A percentile compares a stretch with the other conserved stretches of the same genome.
These are phyloP conservation scores for Calephelis virginiensis DNA, from an alignment of 1,140 invertebrate genomes.

Conservation along the genomic window DNA sequence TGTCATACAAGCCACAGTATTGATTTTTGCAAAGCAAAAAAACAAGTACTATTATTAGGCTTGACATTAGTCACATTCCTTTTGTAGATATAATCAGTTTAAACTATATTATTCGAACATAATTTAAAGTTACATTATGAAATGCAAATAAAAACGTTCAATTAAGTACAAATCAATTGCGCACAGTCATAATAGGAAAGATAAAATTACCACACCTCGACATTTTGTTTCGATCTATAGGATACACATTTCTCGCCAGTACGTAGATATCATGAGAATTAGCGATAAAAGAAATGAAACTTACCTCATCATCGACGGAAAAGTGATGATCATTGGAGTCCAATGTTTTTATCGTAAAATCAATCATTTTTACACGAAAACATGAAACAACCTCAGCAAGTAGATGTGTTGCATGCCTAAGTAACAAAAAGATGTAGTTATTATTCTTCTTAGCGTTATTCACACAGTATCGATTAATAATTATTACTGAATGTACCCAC, in stretches of 20 bases:
- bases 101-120: background rate
- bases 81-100: background rate
- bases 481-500: constrained; percentile 23
- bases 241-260: constrained; percentile 12
- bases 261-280: constrained; percentile 14
- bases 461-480: constrained; percentile 3
- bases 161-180: background rate
- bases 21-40: constrained; percentile 7
- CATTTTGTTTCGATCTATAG: constrained; percentile 19
- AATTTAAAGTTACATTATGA: background rate
- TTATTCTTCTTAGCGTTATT: constrained; percentile 3
- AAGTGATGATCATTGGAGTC: constrained; percentile 94
- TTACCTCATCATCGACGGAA: constrained; percentile 92
- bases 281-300: constrained; percentile 46
- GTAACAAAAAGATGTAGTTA: constrained; percentile 19
- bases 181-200: constrained; percentile 16
- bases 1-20: background rate
- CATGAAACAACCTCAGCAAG: constrained; percentile 28
- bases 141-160: background rate
- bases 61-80: background rate
- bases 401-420: constrained; percentile 20
- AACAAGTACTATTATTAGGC: constrained; percentile 3
- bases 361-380: constrained; percentile 46
- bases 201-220: constrained; percentile 23
- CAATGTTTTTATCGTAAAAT: constrained; percentile 87